Evolutionary conservation across 2,113 vertebrate species (phyloP).

Genomic region (Tachuris rubrigastra): DNA sequence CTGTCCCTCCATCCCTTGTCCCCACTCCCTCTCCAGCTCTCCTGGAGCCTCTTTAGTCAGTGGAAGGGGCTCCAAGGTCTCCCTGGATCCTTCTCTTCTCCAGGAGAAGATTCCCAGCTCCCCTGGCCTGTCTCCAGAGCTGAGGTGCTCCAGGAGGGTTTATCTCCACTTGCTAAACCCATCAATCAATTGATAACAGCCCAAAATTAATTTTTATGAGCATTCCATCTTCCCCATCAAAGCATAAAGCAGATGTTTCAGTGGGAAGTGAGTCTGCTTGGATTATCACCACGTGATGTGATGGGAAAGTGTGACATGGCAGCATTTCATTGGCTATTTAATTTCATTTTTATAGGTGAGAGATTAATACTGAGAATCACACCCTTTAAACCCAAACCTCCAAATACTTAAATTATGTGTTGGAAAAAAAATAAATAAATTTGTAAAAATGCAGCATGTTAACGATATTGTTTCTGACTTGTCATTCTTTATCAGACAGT

Average conservation of each 20-base stretch:
- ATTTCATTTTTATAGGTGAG: not conserved
- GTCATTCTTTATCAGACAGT: conserved; percentile 53
- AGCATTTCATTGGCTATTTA: not conserved
- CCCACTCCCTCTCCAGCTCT: not conserved
- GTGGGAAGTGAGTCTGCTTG: not conserved
- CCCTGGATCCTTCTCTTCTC: not conserved
- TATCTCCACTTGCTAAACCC: not conserved
- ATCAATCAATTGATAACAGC: not conserved
- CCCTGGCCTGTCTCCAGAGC: not conserved
- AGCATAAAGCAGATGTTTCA: conserved; percentile 10
- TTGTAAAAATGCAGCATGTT: not conserved
- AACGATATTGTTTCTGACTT: conserved; percentile 9
- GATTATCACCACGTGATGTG: not conserved
- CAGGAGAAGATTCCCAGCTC: fast-evolving
- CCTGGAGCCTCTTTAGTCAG: not conserved
- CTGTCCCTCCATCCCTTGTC: not conserved
- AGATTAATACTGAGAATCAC: not conserved
- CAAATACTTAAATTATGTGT: not conserved
- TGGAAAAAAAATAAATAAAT: not conserved
- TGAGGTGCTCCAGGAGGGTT: not conserved
- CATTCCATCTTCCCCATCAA: not conserved
- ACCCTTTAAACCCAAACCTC: not conserved
- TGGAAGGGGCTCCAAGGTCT: fast-evolving
- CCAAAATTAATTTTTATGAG: not conserved
- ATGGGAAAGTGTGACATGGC: not conserved